Evolutionary conservation across 2,113 vertebrate genomes (phyloP).

Genomic region (Pampusana beccarii): DNA sequence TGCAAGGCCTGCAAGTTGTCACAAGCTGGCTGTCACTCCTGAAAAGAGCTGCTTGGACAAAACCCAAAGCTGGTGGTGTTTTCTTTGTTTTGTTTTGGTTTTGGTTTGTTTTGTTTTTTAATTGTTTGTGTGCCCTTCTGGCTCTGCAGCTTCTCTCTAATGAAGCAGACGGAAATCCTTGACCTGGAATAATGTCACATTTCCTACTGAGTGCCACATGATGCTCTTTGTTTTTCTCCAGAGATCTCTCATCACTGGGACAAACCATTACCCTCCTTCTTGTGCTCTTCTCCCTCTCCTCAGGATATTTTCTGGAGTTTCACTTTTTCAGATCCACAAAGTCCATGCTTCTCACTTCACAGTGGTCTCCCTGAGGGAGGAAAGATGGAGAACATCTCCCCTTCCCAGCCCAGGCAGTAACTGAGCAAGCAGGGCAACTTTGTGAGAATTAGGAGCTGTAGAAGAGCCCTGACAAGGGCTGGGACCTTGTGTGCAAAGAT

Average conservation of each 20-base stretch:
- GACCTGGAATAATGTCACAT: not conserved
- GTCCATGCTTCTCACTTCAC: not conserved
- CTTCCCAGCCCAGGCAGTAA: not conserved
- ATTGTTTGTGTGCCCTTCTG: not conserved
- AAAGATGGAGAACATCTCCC: not conserved
- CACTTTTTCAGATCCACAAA: not conserved
- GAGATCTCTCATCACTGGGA: not conserved
- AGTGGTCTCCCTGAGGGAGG: not conserved
- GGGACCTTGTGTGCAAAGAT: not conserved
- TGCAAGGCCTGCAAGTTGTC: not conserved
- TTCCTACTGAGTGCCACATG: not conserved
- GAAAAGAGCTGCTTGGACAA: not conserved
- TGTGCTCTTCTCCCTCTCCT: not conserved
- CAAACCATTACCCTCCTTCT: not conserved
- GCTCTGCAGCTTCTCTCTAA: not conserved
- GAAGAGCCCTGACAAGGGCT: not conserved
- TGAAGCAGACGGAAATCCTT: not conserved
- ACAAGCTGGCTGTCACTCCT: not conserved
- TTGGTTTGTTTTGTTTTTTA: not conserved
- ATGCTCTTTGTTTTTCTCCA: not conserved
- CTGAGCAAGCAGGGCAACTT: not conserved
- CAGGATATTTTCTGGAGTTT: not conserved
- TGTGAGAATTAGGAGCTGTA: not conserved
- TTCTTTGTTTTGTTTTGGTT: not conserved
- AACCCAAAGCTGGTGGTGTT: not conserved